Conservation (phyloP, 2,797 vertebrate genomes). For the Epinephelus awoara region DNA sequence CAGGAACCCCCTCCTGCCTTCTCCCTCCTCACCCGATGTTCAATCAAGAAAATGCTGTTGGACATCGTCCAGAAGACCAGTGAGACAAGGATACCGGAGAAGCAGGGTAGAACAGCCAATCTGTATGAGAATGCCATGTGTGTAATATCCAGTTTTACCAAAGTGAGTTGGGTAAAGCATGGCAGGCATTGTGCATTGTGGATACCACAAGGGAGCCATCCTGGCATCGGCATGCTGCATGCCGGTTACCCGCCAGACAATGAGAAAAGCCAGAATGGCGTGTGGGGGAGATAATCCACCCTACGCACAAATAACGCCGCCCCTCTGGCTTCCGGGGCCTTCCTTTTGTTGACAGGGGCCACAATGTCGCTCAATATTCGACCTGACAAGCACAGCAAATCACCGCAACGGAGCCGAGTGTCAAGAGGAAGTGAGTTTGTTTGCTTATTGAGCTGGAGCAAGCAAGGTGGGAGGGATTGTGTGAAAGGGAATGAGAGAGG, state of each 20-base stretch:
- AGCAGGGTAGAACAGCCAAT: not conserved
- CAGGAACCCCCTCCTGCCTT: not conserved
- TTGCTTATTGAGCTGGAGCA: slow-evolving; percentile 75
- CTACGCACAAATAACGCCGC: slow-evolving; percentile 63
- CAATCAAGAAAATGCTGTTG: slow-evolving; percentile 57
- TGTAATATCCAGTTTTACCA: slow-evolving; percentile 39
- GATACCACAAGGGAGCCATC: slow-evolving; percentile 57
- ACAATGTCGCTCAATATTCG: slow-evolving; percentile 78
- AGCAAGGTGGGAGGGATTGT: slow-evolving; percentile 59
- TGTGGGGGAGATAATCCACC: slow-evolving; percentile 74
- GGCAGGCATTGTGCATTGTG: slow-evolving; percentile 40
- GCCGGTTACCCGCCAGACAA: slow-evolving; percentile 70
- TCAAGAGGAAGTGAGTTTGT: slow-evolving; percentile 78
- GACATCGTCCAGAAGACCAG: slow-evolving; percentile 56
- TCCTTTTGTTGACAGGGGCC: slow-evolving; percentile 78
- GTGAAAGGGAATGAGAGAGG: slow-evolving; percentile 28
- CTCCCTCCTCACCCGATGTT: slow-evolving; percentile 14
- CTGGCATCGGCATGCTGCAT: slow-evolving; percentile 64
- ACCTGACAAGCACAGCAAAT: slow-evolving; percentile 84
- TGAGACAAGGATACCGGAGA: slow-evolving; percentile 21
- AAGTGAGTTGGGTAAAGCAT: slow-evolving; percentile 53
- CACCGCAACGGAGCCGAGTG: slow-evolving; percentile 70
- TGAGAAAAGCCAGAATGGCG: slow-evolving; percentile 64
- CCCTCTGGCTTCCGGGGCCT: slow-evolving; percentile 69
- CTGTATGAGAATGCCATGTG: slow-evolving; percentile 24